phyloP scores from a whole-genome alignment of 1,140 invertebrate genomes.

The Hermatobates lingyangjiaoensis region DNA sequence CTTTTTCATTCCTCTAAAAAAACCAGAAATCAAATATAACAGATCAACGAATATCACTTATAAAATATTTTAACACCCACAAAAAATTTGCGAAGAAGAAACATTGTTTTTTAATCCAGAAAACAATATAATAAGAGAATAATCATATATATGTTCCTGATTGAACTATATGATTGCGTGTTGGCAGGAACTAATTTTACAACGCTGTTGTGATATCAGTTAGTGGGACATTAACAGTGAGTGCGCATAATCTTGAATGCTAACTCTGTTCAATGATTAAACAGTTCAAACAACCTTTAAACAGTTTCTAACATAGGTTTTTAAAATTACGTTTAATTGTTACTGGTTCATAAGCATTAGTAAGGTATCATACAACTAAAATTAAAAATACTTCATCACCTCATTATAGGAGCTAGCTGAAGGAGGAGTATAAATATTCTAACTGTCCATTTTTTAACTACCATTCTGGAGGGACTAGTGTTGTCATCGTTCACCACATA shows the following conservation, averaged over 20 bases:
- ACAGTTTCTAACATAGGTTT: background rate
- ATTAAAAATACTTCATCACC: constrained; percentile 18
- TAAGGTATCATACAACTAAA: background rate
- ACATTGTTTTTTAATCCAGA: too few relatives aligned
- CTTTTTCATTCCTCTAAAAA: too few relatives aligned
- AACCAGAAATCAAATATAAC: too few relatives aligned
- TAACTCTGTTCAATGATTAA: background rate
- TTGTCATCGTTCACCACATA: constrained; percentile 22
- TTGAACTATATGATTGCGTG: too few relatives aligned
- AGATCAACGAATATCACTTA: too few relatives aligned
- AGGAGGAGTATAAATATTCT: constrained; percentile 36
- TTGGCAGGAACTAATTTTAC: background rate
- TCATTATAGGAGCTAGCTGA: constrained; percentile 40
- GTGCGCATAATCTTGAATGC: background rate
- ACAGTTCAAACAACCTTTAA: background rate
- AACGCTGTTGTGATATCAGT: too few relatives aligned
- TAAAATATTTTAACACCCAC: too few relatives aligned
- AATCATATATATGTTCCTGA: too few relatives aligned
- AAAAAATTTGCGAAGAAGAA: too few relatives aligned
- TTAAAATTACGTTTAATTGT: background rate
- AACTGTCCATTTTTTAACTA: constrained; percentile 26
- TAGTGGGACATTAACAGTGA: background rate
- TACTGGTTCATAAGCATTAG: background rate
- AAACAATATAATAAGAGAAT: too few relatives aligned
- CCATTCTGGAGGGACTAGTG: constrained; percentile 19